Evolutionary conservation across 2,888 invertebrate species (phyloP), one percentile per base, ranked within the genome.

Genomic region (Drymonia ruficornis): DNA sequence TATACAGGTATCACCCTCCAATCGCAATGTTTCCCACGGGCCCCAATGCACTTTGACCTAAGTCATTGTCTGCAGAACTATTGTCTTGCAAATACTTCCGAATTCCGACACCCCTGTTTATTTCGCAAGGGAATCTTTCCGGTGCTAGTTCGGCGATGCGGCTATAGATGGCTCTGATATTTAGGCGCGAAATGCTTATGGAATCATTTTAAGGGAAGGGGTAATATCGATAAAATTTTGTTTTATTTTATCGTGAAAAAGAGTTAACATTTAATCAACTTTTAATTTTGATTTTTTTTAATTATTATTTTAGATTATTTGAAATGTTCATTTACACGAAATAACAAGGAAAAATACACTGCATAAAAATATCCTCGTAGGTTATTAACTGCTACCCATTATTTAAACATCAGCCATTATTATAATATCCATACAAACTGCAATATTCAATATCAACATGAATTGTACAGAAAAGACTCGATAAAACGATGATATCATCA

Each of bases 51-150:
- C 85, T 87, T 78, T 89, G 87, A 89, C 86, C 89, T 80, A 67
- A 57, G 65, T 65, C 70, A 87, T 90, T 90, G 88, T 90, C 78
- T 82, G 84, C 73, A 19, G 69, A 75, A 67, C 78, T 72, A 85
- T 89, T 89, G 84, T 88, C 83, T 89, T 83, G 80, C 77, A 76
- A 79, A 82, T 75, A 78, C 80, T 86, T 84, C 83, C 83, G 78
- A 65, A 72, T 84, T 83, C 74, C 64, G 47, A 56, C 67, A 70
- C 83, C 80, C 82, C 78, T 78, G 67, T 66, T 65, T 74, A 67
- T 65, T 70, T 57, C 57, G 60, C 55, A 66, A 61, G 65, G 70
- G 70, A 68, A 59, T 73, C 69, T 75, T 72, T 60, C 59, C 52
- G 46, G 50, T 52, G 45, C 63, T 78, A 84, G 81, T 88, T 66